Evolutionary conservation across 2,888 invertebrate genomes (phyloP).

Genomic region (Erannis defoliaria): DNA sequence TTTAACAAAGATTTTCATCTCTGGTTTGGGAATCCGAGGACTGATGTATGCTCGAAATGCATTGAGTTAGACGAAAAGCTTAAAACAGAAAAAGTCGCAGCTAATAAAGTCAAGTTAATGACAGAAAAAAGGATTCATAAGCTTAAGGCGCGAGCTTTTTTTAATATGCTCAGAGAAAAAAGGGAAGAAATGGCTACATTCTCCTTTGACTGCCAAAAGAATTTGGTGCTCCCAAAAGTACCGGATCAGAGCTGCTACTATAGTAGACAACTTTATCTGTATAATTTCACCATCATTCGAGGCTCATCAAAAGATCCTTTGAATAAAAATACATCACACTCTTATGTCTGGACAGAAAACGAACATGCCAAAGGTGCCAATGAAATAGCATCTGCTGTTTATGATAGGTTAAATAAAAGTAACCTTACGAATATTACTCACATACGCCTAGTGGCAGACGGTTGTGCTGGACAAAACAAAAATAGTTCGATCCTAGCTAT

Average conservation of each 20-base stretch:
- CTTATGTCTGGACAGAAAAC: not conserved
- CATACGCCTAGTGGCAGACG: not conserved
- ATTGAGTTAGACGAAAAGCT: slow-evolving; percentile 42
- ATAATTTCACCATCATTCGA: not conserved
- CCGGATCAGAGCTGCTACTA: not conserved
- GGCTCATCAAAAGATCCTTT: not conserved
- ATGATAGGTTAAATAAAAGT: not conserved
- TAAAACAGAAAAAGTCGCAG: slow-evolving; percentile 43
- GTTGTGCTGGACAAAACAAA: not conserved
- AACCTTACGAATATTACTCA: too few species aligned
- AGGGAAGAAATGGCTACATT: too few species aligned
- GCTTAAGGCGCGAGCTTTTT: too few species aligned
- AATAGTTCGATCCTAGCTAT: not conserved
- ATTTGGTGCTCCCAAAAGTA: not conserved
- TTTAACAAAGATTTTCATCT: slow-evolving; percentile 49
- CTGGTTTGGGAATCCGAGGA: slow-evolving; percentile 45
- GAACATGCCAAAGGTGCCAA: not conserved
- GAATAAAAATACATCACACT: not conserved
- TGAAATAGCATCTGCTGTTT: not conserved
- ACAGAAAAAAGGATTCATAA: too few species aligned
- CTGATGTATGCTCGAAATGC: slow-evolving; percentile 48
- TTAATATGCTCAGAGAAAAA: too few species aligned
- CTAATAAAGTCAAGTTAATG: slow-evolving; percentile 30
- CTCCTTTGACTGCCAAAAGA: not conserved
- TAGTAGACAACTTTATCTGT: not conserved